A percentile compares a stretch with the other conserved stretches of the same genome.
These are phyloP conservation scores for Pachycephus smyrnensis DNA, from an alignment of 2,888 invertebrate genomes.

Conservation along the genomic window DNA sequence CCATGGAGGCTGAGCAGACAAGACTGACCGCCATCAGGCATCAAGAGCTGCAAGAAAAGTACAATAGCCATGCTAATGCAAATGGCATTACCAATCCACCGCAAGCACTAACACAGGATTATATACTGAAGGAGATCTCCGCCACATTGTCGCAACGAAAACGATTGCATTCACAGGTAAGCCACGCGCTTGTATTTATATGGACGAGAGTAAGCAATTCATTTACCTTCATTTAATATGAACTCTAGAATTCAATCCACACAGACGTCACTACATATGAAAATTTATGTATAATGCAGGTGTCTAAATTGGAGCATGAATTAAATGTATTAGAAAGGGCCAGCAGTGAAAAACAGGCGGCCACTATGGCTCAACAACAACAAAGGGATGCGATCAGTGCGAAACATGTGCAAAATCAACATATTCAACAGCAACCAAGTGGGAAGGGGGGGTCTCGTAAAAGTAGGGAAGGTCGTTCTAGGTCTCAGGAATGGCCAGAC, in stretches of 20 bases:
- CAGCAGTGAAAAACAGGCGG: constrained; percentile 74
- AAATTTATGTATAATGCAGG: constrained; percentile 42
- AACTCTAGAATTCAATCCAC: neutral
- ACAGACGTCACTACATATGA: neutral
- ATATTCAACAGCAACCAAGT: constrained; percentile 51
- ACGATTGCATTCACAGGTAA: constrained; percentile 82
- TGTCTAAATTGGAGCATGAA: constrained; percentile 82
- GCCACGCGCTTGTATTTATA: neutral
- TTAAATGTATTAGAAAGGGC: constrained; percentile 80
- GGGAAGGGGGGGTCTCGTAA: constrained; percentile 68
- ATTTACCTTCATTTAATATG: neutral
- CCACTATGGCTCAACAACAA: constrained; percentile 66
- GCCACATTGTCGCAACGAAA: constrained; percentile 86
- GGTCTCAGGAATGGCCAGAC: constrained; percentile 93
- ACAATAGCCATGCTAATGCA: constrained; percentile 71
- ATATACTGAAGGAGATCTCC: constrained; percentile 87
- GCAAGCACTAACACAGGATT: constrained; percentile 77
- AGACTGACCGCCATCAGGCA: constrained; percentile 79
- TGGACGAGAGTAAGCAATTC: neutral
- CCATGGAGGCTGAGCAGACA: constrained; percentile 82
- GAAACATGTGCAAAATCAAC: constrained; percentile 43
- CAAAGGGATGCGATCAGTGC: constrained; percentile 56
- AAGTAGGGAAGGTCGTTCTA: constrained; percentile 78
- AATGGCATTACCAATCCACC: constrained; percentile 75
- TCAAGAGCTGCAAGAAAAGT: constrained; percentile 81